Evolutionary conservation across 2,113 vertebrate species (phyloP).

Genomic region (Tricholaema leucomelas): DNA sequence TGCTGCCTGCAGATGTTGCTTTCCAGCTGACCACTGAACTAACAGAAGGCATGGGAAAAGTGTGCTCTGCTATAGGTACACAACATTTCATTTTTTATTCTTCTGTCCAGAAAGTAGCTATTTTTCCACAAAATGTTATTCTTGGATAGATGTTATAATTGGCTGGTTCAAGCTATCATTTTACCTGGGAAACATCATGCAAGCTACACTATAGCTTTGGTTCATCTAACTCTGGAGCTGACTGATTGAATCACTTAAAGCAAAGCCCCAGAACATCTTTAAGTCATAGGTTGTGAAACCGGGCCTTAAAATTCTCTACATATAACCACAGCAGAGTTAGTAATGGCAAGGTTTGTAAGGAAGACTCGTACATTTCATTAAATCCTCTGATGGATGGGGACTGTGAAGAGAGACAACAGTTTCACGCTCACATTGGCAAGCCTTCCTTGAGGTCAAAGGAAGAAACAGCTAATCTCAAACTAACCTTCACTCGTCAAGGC

Average conservation of each 20-base stretch:
- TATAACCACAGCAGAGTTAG: not conserved
- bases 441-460: not conserved
- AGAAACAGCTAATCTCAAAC: not conserved
- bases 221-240: not conserved
- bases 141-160: not conserved
- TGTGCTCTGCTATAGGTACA: not conserved
- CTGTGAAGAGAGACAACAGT: not conserved
- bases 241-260: not conserved
- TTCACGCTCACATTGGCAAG: not conserved
- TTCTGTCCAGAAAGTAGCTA: not conserved
- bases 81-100: not conserved
- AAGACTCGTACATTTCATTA: not conserved
- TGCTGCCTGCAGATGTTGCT: not conserved
- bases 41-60: not conserved
- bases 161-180: not conserved
- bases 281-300: not conserved
- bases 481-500: not conserved
- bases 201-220: not conserved
- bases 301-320: not conserved
- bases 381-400: not conserved
- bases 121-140: not conserved
- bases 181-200: not conserved
- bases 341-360: not conserved
- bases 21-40: not conserved
- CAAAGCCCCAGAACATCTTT: not conserved